These are phyloP conservation scores for Prionailurus bengalensis DNA, from an alignment of 2,113 vertebrate species.

Conservation along the genomic window DNA sequence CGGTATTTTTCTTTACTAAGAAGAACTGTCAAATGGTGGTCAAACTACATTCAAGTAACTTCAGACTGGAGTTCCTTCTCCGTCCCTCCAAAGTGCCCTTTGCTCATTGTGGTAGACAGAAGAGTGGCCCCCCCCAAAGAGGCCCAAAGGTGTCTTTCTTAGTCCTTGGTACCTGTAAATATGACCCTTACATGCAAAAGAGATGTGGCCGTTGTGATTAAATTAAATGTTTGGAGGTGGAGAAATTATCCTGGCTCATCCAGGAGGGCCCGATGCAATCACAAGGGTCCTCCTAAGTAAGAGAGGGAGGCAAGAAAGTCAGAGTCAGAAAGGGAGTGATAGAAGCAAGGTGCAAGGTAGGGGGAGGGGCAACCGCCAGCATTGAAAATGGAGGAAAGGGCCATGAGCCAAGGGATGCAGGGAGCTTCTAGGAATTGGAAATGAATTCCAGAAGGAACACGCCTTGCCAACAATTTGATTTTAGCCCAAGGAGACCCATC, in stretches of 20 bases:
- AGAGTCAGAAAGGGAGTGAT: neutral
- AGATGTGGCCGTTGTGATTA: neutral
- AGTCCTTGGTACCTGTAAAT: neutral
- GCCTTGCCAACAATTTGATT: neutral
- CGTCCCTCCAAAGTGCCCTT: neutral
- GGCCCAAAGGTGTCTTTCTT: neutral
- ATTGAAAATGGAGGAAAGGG: neutral
- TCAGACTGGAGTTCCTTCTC: neutral
- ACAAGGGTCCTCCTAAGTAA: neutral
- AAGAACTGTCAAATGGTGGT: constrained; percentile 14
- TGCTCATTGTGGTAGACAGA: neutral
- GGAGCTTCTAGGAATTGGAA: neutral
- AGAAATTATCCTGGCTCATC: neutral
- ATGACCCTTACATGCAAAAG: neutral
- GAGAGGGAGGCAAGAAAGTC: neutral
- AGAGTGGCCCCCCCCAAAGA: neutral
- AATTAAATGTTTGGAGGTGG: neutral
- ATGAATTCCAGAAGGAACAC: neutral
- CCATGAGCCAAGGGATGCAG: neutral
- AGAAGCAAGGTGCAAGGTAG: neutral
- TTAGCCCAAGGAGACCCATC: neutral
- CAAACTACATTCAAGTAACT: constrained; percentile 33
- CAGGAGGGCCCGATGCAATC: neutral
- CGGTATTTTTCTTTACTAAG: constrained; percentile 55
- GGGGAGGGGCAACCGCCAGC: neutral